Conservation (phyloP, 2,888 invertebrate species). For the Spodoptera exigua region DNA sequence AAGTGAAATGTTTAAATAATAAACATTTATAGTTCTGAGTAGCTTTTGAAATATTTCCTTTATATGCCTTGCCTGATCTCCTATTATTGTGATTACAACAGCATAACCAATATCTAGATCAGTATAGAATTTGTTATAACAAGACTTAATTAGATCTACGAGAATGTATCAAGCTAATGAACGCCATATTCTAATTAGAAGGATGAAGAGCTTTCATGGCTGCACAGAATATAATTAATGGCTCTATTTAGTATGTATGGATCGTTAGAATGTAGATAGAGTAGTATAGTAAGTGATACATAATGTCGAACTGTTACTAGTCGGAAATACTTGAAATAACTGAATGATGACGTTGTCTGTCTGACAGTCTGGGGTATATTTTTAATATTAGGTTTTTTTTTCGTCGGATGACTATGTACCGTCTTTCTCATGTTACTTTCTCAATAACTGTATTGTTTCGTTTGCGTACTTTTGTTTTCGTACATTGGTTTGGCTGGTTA, state of each 20-base stretch:
- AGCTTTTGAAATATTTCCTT: too few species aligned
- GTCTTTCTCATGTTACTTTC: constrained; percentile 3
- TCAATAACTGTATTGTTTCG: background rate
- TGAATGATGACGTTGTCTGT: constrained; percentile 27
- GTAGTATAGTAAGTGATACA: constrained; percentile 11
- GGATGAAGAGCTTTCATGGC: constrained; percentile 24
- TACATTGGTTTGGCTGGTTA: too few species aligned
- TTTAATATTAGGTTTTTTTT: constrained; percentile 3
- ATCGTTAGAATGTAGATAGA: constrained; percentile 9
- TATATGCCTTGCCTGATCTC: too few species aligned
- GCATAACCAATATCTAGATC: too few species aligned
- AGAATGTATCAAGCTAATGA: too few species aligned
- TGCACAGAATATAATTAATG: constrained; percentile 19
- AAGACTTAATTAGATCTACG: too few species aligned
- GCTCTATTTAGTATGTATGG: constrained; percentile 30
- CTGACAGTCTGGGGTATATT: background rate
- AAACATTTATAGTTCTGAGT: too few species aligned
- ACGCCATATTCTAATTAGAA: constrained; percentile 17
- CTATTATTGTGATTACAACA: too few species aligned
- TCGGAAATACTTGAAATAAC: constrained; percentile 21
- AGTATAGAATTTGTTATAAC: too few species aligned
- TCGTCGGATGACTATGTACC: constrained; percentile 7
- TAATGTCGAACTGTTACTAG: constrained; percentile 5
- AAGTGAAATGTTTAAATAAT: too few species aligned
- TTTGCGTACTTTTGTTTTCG: too few species aligned